A percentile compares a stretch with the other conserved stretches of the same genome.
These are phyloP conservation scores for Tipula unca DNA, from an alignment of 2,888 invertebrate species.

Conservation along the genomic window DNA sequence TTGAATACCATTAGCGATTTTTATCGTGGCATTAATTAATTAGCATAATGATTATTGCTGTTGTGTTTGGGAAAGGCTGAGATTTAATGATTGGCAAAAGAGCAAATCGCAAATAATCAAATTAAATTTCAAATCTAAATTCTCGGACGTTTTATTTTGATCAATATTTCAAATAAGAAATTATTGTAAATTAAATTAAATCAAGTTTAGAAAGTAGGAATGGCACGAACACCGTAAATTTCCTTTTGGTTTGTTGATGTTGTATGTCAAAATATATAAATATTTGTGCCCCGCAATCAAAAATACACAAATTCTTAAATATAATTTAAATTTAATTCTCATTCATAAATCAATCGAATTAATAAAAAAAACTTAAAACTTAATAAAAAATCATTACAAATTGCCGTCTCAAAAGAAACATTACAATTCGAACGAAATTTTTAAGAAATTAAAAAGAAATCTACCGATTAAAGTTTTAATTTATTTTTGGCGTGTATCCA, in stretches of 20 bases:
- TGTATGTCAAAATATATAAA: neutral
- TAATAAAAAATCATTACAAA: neutral
- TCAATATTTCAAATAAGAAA: too few relatives aligned
- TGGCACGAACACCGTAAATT: neutral
- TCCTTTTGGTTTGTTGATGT: neutral
- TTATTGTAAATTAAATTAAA: neutral
- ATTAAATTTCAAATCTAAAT: too few relatives aligned
- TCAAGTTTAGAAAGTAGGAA: neutral
- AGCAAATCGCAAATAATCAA: too few relatives aligned
- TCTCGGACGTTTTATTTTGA: too few relatives aligned
- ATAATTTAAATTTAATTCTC: neutral
- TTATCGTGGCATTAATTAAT: too few relatives aligned
- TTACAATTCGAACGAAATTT: neutral
- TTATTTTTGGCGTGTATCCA: neutral
- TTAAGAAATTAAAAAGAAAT: neutral
- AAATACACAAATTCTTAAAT: neutral
- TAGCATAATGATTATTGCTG: too few relatives aligned
- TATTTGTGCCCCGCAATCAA: neutral
- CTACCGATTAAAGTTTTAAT: neutral
- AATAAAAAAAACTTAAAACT: neutral
- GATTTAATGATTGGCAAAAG: too few relatives aligned
- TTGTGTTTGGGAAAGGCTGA: too few relatives aligned
- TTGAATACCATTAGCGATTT: too few relatives aligned
- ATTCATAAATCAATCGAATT: neutral
- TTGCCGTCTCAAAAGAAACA: neutral